Percentiles rank a stretch among this genome's conserved stretches.
Conservation (phyloP, 1,140 invertebrate species). For the Brachionus asplanchnoidis region DNA sequence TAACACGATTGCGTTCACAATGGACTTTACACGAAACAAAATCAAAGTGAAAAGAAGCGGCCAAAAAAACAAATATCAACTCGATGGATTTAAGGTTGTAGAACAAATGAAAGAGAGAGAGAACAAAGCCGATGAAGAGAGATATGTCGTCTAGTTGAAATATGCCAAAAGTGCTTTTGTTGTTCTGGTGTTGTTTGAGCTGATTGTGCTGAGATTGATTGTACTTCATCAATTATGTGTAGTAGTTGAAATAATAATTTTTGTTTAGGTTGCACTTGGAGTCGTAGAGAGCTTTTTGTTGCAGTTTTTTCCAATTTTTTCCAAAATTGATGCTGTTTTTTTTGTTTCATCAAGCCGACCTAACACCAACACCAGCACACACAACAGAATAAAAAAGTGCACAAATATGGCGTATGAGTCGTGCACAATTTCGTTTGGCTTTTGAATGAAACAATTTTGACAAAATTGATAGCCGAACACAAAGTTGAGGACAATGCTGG, state of each 20-base stretch:
- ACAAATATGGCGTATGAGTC: not conserved
- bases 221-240: not conserved
- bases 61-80: not conserved
- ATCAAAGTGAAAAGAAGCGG: not conserved
- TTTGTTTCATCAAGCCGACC: not conserved
- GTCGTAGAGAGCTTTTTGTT: slow-evolving; percentile 2
- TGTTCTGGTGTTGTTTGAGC: slow-evolving; percentile 30
- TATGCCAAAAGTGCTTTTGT: not conserved
- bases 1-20: not conserved
- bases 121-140: not conserved
- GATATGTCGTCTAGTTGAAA: slow-evolving; percentile 29
- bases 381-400: not conserved
- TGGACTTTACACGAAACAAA: not conserved
- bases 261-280: not conserved
- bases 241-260: slow-evolving; percentile 30
- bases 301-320: slow-evolving; percentile 12
- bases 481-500: slow-evolving; percentile 12
- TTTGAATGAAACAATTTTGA: slow-evolving; percentile 36
- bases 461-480: slow-evolving; percentile 29
- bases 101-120: slow-evolving; percentile 35
- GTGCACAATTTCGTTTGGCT: not conserved
- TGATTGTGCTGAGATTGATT: slow-evolving; percentile 19
- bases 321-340: not conserved
- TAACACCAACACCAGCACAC: not conserved
- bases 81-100: not conserved